Evolutionary conservation across 2,888 invertebrate species (phyloP).

Genomic region (Chaitophorus viminalis): DNA sequence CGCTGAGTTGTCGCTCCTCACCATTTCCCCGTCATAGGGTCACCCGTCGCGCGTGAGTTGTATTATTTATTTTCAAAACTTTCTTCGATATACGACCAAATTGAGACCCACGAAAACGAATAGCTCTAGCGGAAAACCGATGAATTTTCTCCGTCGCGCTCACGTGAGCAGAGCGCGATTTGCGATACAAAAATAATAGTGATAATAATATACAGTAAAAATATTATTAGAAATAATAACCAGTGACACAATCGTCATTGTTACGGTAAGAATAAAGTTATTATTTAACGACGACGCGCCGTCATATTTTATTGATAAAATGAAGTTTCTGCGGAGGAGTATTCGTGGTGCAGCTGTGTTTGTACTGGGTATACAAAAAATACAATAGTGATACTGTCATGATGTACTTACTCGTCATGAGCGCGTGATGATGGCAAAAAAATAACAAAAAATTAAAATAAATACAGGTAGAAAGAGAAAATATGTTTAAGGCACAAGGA

Average conservation of each 20-base stretch:
- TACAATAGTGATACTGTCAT: neutral
- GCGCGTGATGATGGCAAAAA: neutral
- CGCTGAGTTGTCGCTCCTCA: too few relatives aligned
- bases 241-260: neutral
- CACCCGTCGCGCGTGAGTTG: neutral
- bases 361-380: neutral
- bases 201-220: neutral
- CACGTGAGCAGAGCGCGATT: neutral
- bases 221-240: slow-evolving; percentile 15
- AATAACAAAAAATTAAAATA: neutral
- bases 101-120: neutral
- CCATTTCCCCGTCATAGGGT: too few relatives aligned
- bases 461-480: neutral
- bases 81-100: neutral
- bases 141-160: neutral
- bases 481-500: slow-evolving; percentile 20
- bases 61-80: slow-evolving; percentile 7
- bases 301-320: slow-evolving; percentile 54
- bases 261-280: slow-evolving; percentile 31
- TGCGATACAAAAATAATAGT: too few relatives aligned
- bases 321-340: slow-evolving; percentile 11
- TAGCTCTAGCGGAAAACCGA: neutral
- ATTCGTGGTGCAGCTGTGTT: slow-evolving; percentile 24
- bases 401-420: neutral
- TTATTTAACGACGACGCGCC: slow-evolving; percentile 48